phyloP scores from a whole-genome alignment of 2,797 vertebrate species.

The Sebastes kiyomatsui region DNA sequence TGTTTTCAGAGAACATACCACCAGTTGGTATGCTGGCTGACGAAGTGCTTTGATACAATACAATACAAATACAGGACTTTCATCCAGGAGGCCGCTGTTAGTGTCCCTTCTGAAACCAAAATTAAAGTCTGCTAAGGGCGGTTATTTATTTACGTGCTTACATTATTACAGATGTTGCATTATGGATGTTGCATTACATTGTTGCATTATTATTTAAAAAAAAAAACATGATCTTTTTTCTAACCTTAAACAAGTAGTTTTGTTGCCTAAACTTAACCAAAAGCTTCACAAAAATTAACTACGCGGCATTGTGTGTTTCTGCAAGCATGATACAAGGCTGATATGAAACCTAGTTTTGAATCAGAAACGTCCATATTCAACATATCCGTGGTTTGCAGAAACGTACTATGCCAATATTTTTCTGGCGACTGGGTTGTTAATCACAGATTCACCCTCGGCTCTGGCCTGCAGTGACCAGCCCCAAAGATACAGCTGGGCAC shows the following conservation, averaged over 20 bases:
- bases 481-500: neutral
- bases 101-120: no score
- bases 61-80: no score
- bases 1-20: conserved; percentile 4
- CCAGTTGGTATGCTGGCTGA: neutral
- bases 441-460: neutral
- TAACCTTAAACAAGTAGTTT: neutral
- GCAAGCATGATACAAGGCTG: rapidly evolving
- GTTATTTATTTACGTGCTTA: no score
- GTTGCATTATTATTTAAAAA: no score
- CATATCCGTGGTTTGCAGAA: rapidly evolving
- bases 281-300: neutral
- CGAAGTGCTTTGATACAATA: neutral
- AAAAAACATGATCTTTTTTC: neutral
- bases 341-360: neutral
- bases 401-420: neutral
- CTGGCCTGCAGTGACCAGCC: neutral
- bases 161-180: no score
- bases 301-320: rapidly evolving
- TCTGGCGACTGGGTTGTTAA: neutral
- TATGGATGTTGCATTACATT: no score
- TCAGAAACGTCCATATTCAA: neutral
- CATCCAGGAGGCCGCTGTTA: no score
- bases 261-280: neutral
- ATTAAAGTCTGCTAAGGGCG: no score